Percentiles rank a stretch among this genome's conserved stretches.
phyloP scores from a whole-genome alignment of 2,113 vertebrate species.

The Strix uralensis region DNA sequence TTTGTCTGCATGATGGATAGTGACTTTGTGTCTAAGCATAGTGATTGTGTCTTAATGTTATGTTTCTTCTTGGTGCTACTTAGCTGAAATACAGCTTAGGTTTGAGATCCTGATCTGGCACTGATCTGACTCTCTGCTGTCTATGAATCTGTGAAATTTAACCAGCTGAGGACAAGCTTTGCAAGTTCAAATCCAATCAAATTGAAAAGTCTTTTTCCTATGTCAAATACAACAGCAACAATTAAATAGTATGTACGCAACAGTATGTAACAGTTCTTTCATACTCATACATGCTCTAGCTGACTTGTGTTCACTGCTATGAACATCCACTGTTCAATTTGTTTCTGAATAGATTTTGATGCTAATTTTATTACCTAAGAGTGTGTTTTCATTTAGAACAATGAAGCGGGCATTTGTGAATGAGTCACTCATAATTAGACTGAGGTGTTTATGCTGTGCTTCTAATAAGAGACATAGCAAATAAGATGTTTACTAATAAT shows the following conservation, averaged over 20 bases:
- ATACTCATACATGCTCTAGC: neutral
- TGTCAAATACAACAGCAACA: neutral
- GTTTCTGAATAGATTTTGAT: neutral
- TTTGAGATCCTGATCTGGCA: neutral
- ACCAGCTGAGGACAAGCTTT: neutral
- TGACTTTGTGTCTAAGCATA: neutral
- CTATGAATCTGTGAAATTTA: neutral
- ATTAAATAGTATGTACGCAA: neutral
- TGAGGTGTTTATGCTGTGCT: neutral
- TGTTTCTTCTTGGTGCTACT: neutral
- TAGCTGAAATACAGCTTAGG: neutral
- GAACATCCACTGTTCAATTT: neutral
- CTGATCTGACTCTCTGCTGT: neutral
- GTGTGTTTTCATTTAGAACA: conserved; percentile 13
- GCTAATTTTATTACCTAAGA: neutral
- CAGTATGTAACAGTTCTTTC: neutral
- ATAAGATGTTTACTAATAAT: neutral
- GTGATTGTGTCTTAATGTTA: conserved; percentile 4
- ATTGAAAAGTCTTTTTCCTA: neutral
- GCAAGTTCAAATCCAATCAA: neutral
- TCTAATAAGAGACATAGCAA: neutral
- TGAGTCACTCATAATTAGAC: neutral
- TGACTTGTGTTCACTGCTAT: neutral
- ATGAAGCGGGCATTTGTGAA: neutral
- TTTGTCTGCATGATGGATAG: conserved; percentile 15